Percentiles rank a stretch among this genome's conserved stretches.
Evolutionary conservation across 2,113 vertebrate species (phyloP).

Genomic region (Gambusia holbrooki): DNA sequence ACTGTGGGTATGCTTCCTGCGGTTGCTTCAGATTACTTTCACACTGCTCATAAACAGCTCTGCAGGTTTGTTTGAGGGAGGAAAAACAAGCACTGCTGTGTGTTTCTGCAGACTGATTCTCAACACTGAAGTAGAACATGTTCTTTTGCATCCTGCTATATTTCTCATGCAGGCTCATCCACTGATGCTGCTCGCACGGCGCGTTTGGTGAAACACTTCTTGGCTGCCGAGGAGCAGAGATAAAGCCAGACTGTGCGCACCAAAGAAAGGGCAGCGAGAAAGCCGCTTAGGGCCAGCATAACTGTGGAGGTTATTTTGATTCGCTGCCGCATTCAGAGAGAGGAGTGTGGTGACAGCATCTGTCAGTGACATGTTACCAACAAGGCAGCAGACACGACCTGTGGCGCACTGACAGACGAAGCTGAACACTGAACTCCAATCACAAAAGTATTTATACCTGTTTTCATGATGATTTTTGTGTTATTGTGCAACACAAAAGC

Average conservation of each 20-base stretch:
- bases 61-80: conserved; percentile 21
- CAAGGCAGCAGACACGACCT: conserved; percentile 57
- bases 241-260: conserved; percentile 17
- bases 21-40: conserved; percentile 41
- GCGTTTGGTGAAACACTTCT: background rate
- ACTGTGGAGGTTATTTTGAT: conserved; percentile 73
- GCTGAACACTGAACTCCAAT: background rate
- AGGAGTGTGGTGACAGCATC: conserved; percentile 71
- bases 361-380: conserved; percentile 64
- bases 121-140: conserved; percentile 15
- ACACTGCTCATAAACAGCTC: conserved; percentile 10
- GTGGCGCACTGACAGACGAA: conserved; percentile 26
- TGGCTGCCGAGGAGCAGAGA: conserved; percentile 24
- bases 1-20: conserved; percentile 45
- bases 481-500: no score
- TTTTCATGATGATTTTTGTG: no score
- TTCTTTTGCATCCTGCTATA: background rate
- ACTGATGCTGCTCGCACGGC: conserved; percentile 4
- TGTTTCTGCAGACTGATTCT: conserved; percentile 1
- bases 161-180: background rate
- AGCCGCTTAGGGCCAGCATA: conserved; percentile 31
- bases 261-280: conserved; percentile 30
- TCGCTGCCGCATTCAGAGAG: conserved; percentile 67
- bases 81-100: background rate
- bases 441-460: no score